These are phyloP conservation scores for Mesorhabditis spiculigera DNA, from an alignment of 2,888 invertebrate species.

Conservation along the genomic window DNA sequence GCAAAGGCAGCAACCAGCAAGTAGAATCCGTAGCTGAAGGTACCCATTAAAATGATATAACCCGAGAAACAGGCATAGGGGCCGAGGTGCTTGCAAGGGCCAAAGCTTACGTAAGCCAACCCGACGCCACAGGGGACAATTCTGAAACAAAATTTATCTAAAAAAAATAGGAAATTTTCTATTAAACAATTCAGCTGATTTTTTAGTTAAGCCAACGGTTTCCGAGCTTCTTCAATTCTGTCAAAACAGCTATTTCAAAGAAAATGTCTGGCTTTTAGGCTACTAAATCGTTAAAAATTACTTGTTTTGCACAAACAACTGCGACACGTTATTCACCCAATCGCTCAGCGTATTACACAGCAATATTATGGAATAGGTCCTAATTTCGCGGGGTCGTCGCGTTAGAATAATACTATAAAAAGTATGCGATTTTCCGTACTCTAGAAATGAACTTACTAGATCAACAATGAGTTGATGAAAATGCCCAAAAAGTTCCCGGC, in stretches of 20 bases:
- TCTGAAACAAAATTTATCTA: background rate
- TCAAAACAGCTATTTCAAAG: no score
- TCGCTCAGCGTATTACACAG: conserved; percentile 1
- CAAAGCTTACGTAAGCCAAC: background rate
- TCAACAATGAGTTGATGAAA: background rate
- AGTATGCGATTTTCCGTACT: background rate
- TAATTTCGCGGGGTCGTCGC: background rate
- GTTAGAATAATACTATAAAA: background rate
- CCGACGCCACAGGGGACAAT: conserved; percentile 5
- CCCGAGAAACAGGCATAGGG: background rate
- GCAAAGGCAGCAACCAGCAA: conserved; percentile 1
- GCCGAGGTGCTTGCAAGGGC: background rate
- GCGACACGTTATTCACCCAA: background rate
- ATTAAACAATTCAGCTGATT: no score
- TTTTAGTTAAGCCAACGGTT: no score
- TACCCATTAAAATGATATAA: background rate
- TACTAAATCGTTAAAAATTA: background rate
- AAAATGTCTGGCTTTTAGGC: no score
- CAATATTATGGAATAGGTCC: background rate
- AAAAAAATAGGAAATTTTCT: no score
- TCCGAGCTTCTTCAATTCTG: no score
- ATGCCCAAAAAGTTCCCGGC: background rate
- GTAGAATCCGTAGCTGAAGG: background rate
- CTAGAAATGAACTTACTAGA: background rate
- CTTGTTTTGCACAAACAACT: background rate